Evolutionary conservation across 2,113 vertebrate species (phyloP).

Genomic region (Nothoprocta perdicaria): DNA sequence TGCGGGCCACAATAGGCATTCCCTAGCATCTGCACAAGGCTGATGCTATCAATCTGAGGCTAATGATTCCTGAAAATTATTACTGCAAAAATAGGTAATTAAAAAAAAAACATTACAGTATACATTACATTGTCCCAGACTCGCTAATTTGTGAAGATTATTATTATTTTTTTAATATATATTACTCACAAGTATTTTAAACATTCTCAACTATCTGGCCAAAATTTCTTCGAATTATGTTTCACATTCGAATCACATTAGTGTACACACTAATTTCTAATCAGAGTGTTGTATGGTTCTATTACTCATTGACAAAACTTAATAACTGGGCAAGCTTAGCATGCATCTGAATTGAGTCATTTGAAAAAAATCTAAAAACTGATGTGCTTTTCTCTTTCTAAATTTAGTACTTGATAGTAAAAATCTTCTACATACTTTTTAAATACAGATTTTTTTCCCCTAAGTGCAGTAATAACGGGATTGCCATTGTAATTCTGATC

Average conservation of each 20-base stretch:
- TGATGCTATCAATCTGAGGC: background rate
- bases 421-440: background rate
- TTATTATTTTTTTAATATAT: background rate
- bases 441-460: background rate
- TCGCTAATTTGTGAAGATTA: background rate
- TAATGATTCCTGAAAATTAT: background rate
- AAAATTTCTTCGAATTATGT: background rate
- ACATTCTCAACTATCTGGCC: background rate
- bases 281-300: background rate
- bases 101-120: accelerated
- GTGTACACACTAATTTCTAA: background rate
- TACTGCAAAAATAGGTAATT: background rate
- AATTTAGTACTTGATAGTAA: background rate
- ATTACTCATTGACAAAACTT: background rate
- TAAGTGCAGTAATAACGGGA: background rate
- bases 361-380: background rate
- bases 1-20: background rate
- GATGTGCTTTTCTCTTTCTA: background rate
- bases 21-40: background rate
- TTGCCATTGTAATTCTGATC: background rate
- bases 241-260: background rate
- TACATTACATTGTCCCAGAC: background rate
- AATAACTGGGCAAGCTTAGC: background rate
- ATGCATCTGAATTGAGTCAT: background rate
- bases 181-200: background rate